Percentiles rank a stretch among this genome's conserved stretches.
These are phyloP conservation scores for Spinus pinus DNA, from an alignment of 2,797 vertebrate species.

Conservation along the genomic window DNA sequence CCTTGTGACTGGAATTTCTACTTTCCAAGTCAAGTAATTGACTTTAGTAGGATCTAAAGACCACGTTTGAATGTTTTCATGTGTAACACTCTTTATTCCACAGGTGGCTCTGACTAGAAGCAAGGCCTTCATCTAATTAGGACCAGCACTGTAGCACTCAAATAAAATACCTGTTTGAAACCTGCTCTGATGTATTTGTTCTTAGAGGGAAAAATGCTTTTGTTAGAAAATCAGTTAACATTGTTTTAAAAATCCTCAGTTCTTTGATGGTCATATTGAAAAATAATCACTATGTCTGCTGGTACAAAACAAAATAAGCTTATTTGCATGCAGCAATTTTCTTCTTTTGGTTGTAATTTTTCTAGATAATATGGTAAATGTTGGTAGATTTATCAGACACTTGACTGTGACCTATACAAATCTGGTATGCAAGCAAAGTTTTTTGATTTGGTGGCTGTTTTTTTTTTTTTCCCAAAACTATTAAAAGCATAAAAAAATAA, in stretches of 20 bases:
- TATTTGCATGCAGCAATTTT: neutral
- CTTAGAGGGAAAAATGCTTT: neutral
- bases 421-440: neutral
- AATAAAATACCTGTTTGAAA: neutral
- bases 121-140: neutral
- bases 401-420: neutral
- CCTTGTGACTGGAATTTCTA: neutral
- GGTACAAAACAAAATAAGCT: neutral
- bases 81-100: neutral
- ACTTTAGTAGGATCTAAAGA: neutral
- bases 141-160: neutral
- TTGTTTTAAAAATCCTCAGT: neutral
- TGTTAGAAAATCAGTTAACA: neutral
- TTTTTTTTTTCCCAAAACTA: neutral
- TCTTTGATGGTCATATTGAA: neutral
- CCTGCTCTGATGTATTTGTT: neutral
- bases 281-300: neutral
- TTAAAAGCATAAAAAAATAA: neutral
- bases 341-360: neutral
- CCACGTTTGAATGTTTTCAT: neutral
- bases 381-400: neutral
- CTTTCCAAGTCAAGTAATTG: neutral
- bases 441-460: neutral
- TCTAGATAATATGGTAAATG: neutral
- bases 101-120: neutral